A percentile compares a stretch with the other conserved stretches of the same genome.
Evolutionary conservation across 2,888 invertebrate genomes (phyloP).

Genomic region (Pseudoips prasinana): DNA sequence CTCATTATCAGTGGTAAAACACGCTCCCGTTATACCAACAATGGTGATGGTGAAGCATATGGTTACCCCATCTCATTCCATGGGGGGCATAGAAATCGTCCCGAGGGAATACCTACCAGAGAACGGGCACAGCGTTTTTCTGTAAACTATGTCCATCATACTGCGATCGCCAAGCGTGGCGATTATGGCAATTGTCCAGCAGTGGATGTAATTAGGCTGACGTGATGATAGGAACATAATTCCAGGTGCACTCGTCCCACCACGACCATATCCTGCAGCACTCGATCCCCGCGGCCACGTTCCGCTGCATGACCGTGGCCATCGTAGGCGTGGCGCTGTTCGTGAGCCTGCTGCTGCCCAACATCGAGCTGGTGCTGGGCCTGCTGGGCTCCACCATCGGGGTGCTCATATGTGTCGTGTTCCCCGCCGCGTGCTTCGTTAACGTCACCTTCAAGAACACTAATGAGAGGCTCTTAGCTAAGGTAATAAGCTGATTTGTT

Average conservation of each 20-base stretch:
- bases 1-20: no score
- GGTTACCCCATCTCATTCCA: no score
- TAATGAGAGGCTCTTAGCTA: conserved; percentile 91
- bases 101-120: no score
- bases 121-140: no score
- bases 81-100: no score
- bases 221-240: no score
- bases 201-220: no score
- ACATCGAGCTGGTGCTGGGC: conserved; percentile 96
- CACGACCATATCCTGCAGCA: conserved; percentile 84
- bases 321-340: conserved; percentile 89
- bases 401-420: conserved; percentile 94
- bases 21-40: no score
- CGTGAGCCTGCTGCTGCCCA: conserved; percentile 94
- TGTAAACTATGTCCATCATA: no score
- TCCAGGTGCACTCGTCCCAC: conserved; percentile 85
- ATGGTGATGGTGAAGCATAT: no score
- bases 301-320: conserved; percentile 90
- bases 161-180: no score
- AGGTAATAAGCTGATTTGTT: conserved; percentile 74
- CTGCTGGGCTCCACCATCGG: conserved; percentile 98
- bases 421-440: conserved; percentile 95
- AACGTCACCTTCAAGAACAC: conserved; percentile 92
- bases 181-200: no score
- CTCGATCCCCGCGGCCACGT: conserved; percentile 92